Conservation (phyloP, 64 coral and sea anemone species). For the Montipora foliosa region DNA sequence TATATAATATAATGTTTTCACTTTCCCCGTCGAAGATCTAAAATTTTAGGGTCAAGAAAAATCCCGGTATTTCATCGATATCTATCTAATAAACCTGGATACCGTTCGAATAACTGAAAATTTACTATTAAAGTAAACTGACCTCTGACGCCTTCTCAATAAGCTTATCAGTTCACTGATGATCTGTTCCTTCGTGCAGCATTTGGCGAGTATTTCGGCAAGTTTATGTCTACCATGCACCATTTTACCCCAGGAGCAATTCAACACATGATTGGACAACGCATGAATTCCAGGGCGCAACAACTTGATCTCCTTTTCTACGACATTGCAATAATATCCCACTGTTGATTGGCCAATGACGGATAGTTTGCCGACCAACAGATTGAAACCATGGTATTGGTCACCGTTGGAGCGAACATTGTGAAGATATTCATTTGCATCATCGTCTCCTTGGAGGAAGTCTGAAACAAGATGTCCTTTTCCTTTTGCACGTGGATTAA, state of each 20-base stretch:
- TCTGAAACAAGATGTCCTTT: constrained; percentile 78
- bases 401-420: constrained; percentile 43
- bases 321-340: constrained; percentile 88
- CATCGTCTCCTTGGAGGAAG: constrained; percentile 75
- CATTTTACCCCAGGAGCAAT: constrained; percentile 87
- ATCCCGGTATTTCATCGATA: too few relatives aligned
- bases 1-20: too few relatives aligned
- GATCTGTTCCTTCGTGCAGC: constrained; percentile 54
- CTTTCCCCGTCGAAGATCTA: too few relatives aligned
- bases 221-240: constrained; percentile 80
- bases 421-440: constrained; percentile 47
- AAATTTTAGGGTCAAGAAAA: too few relatives aligned
- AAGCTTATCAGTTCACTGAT: constrained; percentile 63
- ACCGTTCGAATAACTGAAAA: too few relatives aligned
- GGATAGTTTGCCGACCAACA: constrained; percentile 79
- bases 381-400: constrained; percentile 88
- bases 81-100: too few relatives aligned
- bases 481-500: constrained; percentile 56
- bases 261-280: constrained; percentile 78
- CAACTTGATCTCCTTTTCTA: constrained; percentile 45
- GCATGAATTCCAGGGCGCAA: constrained; percentile 85
- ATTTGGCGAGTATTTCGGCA: constrained; percentile 59
- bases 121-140: neutral
- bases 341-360: constrained; percentile 49
- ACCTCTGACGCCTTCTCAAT: constrained; percentile 72